Evolutionary conservation across 92 coral and sea anemone genomes (phyloP), one percentile per base, ranked within the genome.

Genomic region (Zoanthus sociatus): DNA sequence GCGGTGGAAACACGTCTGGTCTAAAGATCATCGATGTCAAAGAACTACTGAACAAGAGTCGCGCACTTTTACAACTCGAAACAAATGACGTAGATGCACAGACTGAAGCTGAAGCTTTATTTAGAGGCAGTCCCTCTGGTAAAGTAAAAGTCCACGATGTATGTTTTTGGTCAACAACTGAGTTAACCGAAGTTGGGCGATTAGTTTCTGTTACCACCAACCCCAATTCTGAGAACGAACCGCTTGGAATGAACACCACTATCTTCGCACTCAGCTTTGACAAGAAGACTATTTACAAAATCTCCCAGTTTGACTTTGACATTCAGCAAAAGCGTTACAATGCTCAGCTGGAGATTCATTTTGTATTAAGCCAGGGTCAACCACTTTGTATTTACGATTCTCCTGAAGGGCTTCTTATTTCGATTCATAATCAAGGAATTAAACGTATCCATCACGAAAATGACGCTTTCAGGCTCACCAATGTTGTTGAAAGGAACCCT

Each of bases 81-180:
- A 63, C 56, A 8, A 18, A 76, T 56, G 69, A 63, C 37, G 89
- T 30, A 48, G 73, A 89, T 72, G 89, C 64, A 56, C 21, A 83
- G 77, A 76, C 32, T 44, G 54, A 82, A 68, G 82, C 42, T 73
- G 82, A 73, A 71, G 51, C 55, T 82, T 66, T 67, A 82, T 8
- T 53, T 68, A 56, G 58, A 56, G 51, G 48, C 87, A 73, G 69
- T 76, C 63, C 61, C 14, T 53, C 73, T 46, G 72, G 73, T 16
- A 88, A 88, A 82, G 91, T 88, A 46, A 88, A 88, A 45, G 68
- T 82, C 9, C 64, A 79, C 81, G 87, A 88, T 73, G 81, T 61
- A 50, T 21, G 71, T 21, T 56, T 79, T 51, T 82, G 82, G 87
- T 77, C 64, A 55, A 58, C 78, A n/a, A 78, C 33, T 15, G 87